A percentile compares a stretch with the other conserved stretches of the same genome.
phyloP scores from a whole-genome alignment of 2,113 vertebrate species.

The Gopherus flavomarginatus region DNA sequence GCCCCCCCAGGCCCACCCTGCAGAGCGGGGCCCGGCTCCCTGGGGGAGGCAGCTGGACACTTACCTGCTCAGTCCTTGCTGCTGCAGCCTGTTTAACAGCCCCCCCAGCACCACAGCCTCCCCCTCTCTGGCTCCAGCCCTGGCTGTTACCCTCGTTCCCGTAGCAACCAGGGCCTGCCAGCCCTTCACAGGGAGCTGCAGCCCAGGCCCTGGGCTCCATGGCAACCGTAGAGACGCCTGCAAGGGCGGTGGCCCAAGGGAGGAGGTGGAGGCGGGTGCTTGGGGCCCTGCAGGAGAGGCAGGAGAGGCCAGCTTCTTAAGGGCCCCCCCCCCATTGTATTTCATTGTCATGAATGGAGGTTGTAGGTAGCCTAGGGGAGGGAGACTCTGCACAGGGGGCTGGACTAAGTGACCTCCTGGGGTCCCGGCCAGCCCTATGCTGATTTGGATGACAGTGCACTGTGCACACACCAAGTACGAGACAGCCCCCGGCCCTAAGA shows the following conservation, averaged over 20 bases:
- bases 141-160: neutral
- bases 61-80: neutral
- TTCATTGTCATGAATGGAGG: neutral
- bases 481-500: neutral
- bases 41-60: neutral
- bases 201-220: neutral
- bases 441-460: neutral
- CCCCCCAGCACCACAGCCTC: neutral
- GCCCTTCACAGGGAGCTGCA: neutral
- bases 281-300: fast-evolving
- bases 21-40: neutral
- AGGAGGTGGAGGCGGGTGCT: fast-evolving
- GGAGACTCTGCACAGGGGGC: neutral
- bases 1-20: neutral
- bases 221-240: neutral
- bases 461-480: neutral
- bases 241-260: neutral
- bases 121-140: neutral
- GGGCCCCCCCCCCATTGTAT: neutral
- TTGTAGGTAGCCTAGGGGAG: neutral
- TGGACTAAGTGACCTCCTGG: neutral
- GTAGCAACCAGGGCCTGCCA: neutral
- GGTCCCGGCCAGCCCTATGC: neutral
- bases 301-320: neutral
- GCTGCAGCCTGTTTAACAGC: neutral